Percentiles rank a stretch among this genome's conserved stretches.
Evolutionary conservation across 2,797 vertebrate genomes (phyloP).

Genomic region (Scolopax rusticola): DNA sequence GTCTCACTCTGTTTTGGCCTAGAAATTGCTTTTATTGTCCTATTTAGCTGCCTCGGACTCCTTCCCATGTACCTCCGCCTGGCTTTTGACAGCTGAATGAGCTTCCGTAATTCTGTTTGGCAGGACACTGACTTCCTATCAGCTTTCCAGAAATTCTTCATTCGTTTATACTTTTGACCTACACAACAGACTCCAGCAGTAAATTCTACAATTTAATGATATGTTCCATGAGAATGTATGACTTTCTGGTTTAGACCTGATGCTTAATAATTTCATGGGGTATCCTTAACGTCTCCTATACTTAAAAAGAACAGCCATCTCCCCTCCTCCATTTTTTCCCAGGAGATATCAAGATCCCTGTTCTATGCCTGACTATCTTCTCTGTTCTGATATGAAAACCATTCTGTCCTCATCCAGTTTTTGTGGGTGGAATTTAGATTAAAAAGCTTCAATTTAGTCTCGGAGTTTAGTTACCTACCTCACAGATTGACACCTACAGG

Average conservation of each 20-base stretch:
- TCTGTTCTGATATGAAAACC: not conserved
- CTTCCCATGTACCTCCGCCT: not conserved
- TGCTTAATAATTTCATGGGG: not conserved
- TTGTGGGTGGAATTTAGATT: not conserved
- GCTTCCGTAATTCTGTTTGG: not conserved
- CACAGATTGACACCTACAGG: conserved; percentile 45
- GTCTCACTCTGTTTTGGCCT: not conserved
- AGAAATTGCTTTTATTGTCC: not conserved
- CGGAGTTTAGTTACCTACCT: not conserved
- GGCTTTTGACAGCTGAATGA: conserved; percentile 17
- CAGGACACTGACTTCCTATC: conserved; percentile 14
- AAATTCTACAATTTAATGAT: not conserved
- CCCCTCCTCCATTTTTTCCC: not conserved
- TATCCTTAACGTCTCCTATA: not conserved
- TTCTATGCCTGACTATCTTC: not conserved
- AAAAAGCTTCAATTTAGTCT: not conserved
- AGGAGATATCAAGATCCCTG: not conserved
- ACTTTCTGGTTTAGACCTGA: not conserved
- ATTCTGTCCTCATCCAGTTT: not conserved
- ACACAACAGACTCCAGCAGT: not conserved
- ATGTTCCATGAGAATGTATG: not conserved
- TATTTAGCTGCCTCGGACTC: not conserved
- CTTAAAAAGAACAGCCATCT: not conserved
- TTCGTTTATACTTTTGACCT: conserved; percentile 35
- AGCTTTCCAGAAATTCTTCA: conserved; percentile 35